A percentile compares a stretch with the other conserved stretches of the same genome.
Conservation (phyloP, 2,113 vertebrate genomes). For the Lathamus discolor region DNA sequence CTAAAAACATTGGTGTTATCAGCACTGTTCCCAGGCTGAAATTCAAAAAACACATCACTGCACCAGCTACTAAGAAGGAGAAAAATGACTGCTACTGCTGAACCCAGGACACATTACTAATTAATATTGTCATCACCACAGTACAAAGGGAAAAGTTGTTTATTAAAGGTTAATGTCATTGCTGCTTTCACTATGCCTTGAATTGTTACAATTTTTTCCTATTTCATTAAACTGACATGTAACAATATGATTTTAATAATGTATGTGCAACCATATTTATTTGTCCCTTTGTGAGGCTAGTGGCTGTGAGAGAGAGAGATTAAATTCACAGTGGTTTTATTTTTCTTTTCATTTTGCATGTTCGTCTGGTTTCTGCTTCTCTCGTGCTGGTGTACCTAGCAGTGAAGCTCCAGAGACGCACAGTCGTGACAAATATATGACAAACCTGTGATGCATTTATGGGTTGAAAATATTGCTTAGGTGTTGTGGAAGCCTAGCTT, state of each 20-base stretch:
- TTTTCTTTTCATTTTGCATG: neutral
- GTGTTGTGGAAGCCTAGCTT: neutral
- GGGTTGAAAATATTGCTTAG: neutral
- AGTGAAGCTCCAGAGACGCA: neutral
- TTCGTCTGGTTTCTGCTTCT: neutral
- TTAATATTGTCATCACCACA: conserved; percentile 46
- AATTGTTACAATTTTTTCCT: conserved; percentile 56
- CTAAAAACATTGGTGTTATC: too few species aligned
- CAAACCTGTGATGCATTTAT: neutral
- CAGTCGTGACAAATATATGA: neutral
- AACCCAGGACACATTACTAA: neutral
- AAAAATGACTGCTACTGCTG: too few species aligned
- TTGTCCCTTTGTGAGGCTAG: conserved; percentile 28
- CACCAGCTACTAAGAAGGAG: too few species aligned
- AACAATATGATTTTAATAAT: conserved; percentile 68
- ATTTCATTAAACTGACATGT: conserved; percentile 69
- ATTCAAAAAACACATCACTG: too few species aligned
- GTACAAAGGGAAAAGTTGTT: conserved; percentile 36
- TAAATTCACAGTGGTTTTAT: neutral
- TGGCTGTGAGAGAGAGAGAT: neutral
- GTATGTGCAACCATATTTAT: conserved; percentile 34
- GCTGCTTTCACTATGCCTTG: conserved; percentile 11
- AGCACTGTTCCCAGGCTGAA: too few species aligned
- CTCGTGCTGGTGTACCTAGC: neutral
- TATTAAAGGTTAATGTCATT: conserved; percentile 74